Conservation (phyloP, 92 coral and sea anemone genomes). For the Chrysogorgia sp. region DNA sequence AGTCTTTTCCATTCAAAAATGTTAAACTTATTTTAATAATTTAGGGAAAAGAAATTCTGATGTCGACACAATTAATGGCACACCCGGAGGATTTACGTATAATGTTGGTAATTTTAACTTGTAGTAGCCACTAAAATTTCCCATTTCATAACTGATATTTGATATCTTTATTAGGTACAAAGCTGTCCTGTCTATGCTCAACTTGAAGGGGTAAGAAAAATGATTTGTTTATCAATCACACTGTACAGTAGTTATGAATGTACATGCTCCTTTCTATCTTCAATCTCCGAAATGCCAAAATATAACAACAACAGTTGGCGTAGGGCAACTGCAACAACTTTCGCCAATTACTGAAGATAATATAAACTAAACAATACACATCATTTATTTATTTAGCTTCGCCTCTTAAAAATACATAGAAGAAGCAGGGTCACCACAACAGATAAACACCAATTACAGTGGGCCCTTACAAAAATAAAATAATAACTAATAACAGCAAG, state of each 20-base stretch:
- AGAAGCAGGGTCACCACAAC: no score
- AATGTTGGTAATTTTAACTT: conserved; percentile 7
- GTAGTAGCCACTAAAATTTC: not conserved
- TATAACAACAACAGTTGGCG: no score
- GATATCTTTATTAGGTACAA: conserved; percentile 65
- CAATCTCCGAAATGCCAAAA: not conserved
- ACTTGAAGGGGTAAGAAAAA: conserved; percentile 85
- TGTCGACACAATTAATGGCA: conserved; percentile 30
- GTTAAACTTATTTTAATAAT: not conserved
- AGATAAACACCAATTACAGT: no score
- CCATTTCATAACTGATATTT: not conserved
- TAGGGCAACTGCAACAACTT: not conserved
- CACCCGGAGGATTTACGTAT: conserved; percentile 31
- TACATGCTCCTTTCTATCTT: not conserved
- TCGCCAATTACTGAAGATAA: no score
- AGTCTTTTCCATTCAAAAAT: not conserved
- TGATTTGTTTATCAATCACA: not conserved
- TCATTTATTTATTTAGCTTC: no score
- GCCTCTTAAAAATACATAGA: no score
- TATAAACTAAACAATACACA: not conserved
- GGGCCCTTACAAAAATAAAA: no score
- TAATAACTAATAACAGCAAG: no score
- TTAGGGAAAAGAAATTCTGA: conserved; percentile 33
- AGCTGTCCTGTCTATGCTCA: conserved; percentile 97
- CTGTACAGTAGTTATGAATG: no score